Evolutionary conservation across 2,797 vertebrate species (phyloP).

Genomic region (Salmo trutta): DNA sequence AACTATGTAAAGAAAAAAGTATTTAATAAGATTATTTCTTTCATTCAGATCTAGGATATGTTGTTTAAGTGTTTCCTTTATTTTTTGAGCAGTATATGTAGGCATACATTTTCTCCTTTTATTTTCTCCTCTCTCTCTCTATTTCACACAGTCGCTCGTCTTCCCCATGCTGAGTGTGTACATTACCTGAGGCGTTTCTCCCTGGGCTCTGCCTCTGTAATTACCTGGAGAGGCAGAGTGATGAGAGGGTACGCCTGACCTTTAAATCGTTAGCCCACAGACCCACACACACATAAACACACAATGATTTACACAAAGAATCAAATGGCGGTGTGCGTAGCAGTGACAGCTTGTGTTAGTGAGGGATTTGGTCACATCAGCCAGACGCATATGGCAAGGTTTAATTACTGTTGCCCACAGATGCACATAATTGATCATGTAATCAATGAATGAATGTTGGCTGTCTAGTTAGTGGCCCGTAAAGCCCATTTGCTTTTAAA

Average conservation of each 20-base stretch:
- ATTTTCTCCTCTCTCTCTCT: not conserved
- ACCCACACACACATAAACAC: conserved; percentile 9
- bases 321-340: conserved; percentile 41
- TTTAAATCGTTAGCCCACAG: conserved; percentile 49
- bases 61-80: too few relatives aligned
- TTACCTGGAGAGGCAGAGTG: conserved; percentile 64
- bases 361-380: conserved; percentile 62
- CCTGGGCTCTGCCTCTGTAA: conserved; percentile 64
- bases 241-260: conserved; percentile 63
- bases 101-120: too few relatives aligned
- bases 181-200: conserved; percentile 46
- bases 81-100: too few relatives aligned
- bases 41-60: too few relatives aligned
- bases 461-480: conserved; percentile 59
- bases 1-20: too few relatives aligned
- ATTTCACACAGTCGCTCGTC: not conserved
- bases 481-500: conserved; percentile 69
- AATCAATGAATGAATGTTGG: conserved; percentile 72
- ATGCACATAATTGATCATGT: conserved; percentile 72
- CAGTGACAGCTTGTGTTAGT: conserved; percentile 48
- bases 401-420: conserved; percentile 70
- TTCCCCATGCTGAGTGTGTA: conserved; percentile 41
- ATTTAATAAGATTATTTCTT: too few relatives aligned
- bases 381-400: conserved; percentile 58
- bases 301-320: conserved; percentile 30